phyloP scores from a whole-genome alignment of 2,888 invertebrate species.

The Ramazzottius varieornatus region DNA sequence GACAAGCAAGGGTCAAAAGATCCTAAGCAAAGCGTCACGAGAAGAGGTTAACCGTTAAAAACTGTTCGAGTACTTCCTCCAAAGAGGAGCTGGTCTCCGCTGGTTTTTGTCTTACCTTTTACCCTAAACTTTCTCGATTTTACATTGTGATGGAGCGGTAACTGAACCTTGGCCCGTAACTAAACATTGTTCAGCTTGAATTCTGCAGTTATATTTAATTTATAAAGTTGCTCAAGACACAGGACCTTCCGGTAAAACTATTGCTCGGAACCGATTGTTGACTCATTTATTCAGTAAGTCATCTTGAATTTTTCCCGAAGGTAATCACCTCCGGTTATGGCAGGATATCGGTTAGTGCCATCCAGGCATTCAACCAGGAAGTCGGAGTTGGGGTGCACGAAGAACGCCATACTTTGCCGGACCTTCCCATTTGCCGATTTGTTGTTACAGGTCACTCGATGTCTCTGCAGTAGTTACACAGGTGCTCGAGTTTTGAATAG shows the following conservation, averaged over 20 bases:
- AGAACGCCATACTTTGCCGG: conserved; percentile 10
- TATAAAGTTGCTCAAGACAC: too few species aligned
- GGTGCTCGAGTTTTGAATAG: neutral
- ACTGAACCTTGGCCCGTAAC: too few species aligned
- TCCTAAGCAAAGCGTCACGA: neutral
- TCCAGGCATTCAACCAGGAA: conserved; percentile 11
- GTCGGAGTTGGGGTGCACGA: conserved; percentile 10
- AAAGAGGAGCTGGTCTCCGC: too few species aligned
- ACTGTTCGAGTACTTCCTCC: too few species aligned
- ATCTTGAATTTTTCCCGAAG: conserved; percentile 5
- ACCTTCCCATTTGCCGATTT: neutral
- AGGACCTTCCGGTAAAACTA: too few species aligned
- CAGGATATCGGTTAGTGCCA: conserved; percentile 14
- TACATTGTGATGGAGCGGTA: too few species aligned
- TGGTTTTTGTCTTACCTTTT: too few species aligned
- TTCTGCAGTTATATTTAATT: too few species aligned
- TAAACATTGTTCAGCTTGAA: too few species aligned
- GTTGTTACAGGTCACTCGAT: conserved; percentile 8
- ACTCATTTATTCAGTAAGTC: conserved; percentile 4
- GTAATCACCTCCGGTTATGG: conserved; percentile 12
- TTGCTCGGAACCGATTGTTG: too few species aligned
- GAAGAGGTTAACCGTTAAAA: too few species aligned
- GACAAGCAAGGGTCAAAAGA: neutral
- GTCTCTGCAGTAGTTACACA: conserved; percentile 8
- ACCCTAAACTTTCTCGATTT: too few species aligned